Evolutionary conservation across 1,140 invertebrate genomes (phyloP).

Genomic region (Teleopsis dalmanni): DNA sequence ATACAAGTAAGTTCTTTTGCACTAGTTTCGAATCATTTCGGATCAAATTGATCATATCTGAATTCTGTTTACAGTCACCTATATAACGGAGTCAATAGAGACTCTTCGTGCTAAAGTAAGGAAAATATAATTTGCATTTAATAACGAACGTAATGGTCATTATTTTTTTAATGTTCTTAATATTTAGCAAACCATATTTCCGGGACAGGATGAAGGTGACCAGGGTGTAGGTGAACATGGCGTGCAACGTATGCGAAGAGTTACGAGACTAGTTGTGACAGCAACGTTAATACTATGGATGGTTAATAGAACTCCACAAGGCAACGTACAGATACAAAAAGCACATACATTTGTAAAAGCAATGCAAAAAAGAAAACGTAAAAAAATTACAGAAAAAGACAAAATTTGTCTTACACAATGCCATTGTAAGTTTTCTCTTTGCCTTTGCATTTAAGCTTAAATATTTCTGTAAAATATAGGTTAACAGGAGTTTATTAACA

Average conservation of each 20-base stretch:
- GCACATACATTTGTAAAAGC: slow-evolving; percentile 27
- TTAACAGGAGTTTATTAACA: too few relatives aligned
- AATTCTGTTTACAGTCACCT: too few relatives aligned
- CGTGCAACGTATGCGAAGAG: slow-evolving; percentile 29
- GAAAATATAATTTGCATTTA: too few relatives aligned
- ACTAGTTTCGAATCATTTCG: not conserved
- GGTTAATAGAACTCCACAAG: slow-evolving; percentile 20
- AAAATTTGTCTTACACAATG: slow-evolving; percentile 22
- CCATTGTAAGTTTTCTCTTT: slow-evolving; percentile 37
- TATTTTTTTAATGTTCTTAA: not conserved
- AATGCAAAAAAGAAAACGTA: slow-evolving; percentile 31
- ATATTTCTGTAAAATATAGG: too few relatives aligned
- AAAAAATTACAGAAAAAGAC: slow-evolving; percentile 23
- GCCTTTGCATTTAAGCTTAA: too few relatives aligned
- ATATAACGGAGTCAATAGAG: too few relatives aligned
- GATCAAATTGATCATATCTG: too few relatives aligned
- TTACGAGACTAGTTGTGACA: slow-evolving; percentile 33
- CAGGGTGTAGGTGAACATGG: too few relatives aligned
- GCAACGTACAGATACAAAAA: slow-evolving; percentile 24
- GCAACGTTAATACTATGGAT: slow-evolving; percentile 43
- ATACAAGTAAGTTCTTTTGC: slow-evolving; percentile 20
- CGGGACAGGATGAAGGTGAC: too few relatives aligned
- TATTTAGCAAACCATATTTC: too few relatives aligned
- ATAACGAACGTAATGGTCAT: too few relatives aligned
- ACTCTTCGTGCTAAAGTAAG: too few relatives aligned